Evolutionary conservation across 2,797 vertebrate genomes (phyloP).

Genomic region (Eptatretus atami): DNA sequence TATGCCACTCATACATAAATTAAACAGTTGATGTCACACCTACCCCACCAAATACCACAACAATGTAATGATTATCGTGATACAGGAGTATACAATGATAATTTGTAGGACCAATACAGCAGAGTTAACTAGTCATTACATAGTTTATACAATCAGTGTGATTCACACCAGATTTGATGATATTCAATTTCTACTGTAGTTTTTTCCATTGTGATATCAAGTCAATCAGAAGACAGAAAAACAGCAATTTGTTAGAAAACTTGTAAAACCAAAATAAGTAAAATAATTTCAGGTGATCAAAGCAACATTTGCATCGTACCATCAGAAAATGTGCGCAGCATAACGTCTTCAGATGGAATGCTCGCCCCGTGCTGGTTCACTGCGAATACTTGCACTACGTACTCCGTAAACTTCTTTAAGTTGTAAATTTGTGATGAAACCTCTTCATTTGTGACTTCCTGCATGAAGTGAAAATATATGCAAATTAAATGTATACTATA

Average conservation of each 20-base stretch:
- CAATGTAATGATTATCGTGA: too few relatives aligned
- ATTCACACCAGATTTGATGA: neutral
- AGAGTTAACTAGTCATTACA: too few relatives aligned
- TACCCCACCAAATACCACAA: too few relatives aligned
- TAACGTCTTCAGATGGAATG: slow-evolving; percentile 60
- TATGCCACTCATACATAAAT: too few relatives aligned
- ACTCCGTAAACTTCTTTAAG: slow-evolving; percentile 64
- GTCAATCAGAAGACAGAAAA: neutral
- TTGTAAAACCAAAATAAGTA: neutral
- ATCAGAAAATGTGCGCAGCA: slow-evolving; percentile 41
- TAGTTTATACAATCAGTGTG: neutral
- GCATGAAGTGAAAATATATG: neutral
- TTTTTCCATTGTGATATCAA: neutral
- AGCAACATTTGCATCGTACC: slow-evolving; percentile 20
- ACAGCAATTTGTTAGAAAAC: neutral
- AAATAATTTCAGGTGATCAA: neutral
- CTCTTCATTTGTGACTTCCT: slow-evolving; percentile 47
- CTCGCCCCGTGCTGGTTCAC: slow-evolving; percentile 80
- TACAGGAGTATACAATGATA: too few relatives aligned
- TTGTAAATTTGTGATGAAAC: slow-evolving; percentile 35
- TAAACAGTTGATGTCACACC: too few relatives aligned
- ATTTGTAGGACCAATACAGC: too few relatives aligned
- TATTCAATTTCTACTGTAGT: neutral
- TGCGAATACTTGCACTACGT: slow-evolving; percentile 71
- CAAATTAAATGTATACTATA: too few relatives aligned